Conservation (phyloP, 2,113 vertebrate genomes). For the Gorilla gorilla region DNA sequence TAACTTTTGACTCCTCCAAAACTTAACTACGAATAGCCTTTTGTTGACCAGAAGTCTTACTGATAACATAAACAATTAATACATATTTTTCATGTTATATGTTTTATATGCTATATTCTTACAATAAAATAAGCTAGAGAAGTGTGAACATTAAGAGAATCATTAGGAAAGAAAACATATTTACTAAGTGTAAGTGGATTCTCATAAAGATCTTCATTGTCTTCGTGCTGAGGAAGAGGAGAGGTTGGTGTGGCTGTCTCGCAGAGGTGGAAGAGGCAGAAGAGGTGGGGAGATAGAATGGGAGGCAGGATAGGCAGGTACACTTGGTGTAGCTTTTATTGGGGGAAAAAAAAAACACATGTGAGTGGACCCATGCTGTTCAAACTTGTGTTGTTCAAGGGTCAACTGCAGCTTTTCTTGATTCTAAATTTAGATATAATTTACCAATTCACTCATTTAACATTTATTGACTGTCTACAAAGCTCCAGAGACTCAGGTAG, state of each 20-base stretch:
- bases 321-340: not conserved
- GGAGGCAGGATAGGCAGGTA: not conserved
- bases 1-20: not conserved
- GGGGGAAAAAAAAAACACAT: no score
- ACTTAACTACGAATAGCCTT: not conserved
- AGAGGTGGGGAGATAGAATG: not conserved
- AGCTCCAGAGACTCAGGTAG: not conserved
- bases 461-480: not conserved
- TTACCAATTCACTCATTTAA: not conserved
- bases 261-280: not conserved
- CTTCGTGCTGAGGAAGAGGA: not conserved
- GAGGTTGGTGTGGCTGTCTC: not conserved
- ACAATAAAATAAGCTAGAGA: not conserved
- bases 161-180: not conserved
- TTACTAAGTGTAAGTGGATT: not conserved
- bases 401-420: not conserved
- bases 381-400: not conserved
- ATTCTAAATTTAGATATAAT: constrained; percentile 35
- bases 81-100: not conserved
- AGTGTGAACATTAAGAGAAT: not conserved
- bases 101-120: not conserved
- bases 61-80: not conserved
- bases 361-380: not conserved
- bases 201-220: not conserved
- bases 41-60: not conserved